A percentile compares a stretch with the other conserved stretches of the same genome.
Evolutionary conservation across 2,888 invertebrate species (phyloP).

Genomic region (Pheosia tremula): DNA sequence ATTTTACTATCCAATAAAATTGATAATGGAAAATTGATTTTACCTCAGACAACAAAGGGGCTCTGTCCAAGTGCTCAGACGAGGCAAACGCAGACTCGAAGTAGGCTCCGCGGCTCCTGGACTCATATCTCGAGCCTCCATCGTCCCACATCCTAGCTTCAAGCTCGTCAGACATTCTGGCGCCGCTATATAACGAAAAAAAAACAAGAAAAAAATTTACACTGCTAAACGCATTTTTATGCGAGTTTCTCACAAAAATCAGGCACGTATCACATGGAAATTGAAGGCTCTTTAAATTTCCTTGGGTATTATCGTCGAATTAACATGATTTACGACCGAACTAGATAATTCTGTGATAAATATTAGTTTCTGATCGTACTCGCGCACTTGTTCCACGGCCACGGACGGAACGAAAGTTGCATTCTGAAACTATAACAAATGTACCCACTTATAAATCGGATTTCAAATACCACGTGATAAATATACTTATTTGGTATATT

Average conservation of each 20-base stretch:
- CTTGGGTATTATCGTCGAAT: slow-evolving; percentile 38
- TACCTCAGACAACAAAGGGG: slow-evolving; percentile 77
- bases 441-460: background rate
- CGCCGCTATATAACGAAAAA: slow-evolving; percentile 52
- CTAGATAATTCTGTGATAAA: slow-evolving; percentile 42
- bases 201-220: slow-evolving; percentile 33
- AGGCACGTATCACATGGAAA: slow-evolving; percentile 15
- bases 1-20: background rate
- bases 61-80: slow-evolving; percentile 74
- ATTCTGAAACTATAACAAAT: slow-evolving; percentile 28
- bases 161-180: slow-evolving; percentile 82
- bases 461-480: slow-evolving; percentile 13
- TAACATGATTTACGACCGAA: slow-evolving; percentile 35
- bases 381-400: slow-evolving; percentile 13
- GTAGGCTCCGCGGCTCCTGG: slow-evolving; percentile 64
- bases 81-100: slow-evolving; percentile 77
- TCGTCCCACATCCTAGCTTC: slow-evolving; percentile 82
- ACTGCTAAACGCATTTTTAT: slow-evolving; percentile 44
- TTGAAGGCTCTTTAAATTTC: slow-evolving; percentile 10
- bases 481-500: background rate
- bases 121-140: slow-evolving; percentile 69
- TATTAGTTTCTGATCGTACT: slow-evolving; percentile 14
- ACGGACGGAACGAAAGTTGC: slow-evolving; percentile 26
- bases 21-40: slow-evolving; percentile 29
- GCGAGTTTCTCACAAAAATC: slow-evolving; percentile 19